Evolutionary conservation across 2,888 invertebrate species (phyloP).

Genomic region (Drosophila cracens): DNA sequence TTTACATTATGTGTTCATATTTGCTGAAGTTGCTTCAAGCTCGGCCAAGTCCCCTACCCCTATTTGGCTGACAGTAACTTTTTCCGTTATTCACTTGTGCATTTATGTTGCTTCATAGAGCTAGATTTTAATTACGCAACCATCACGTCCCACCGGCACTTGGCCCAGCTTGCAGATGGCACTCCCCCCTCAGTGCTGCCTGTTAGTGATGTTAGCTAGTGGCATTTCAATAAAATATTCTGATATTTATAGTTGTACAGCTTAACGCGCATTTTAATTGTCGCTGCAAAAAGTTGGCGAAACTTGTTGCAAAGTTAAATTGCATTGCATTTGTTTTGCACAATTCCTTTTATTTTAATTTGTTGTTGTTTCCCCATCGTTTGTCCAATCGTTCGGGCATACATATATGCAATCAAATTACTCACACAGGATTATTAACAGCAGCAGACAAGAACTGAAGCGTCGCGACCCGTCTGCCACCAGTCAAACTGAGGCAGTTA

Average conservation of each 20-base stretch:
- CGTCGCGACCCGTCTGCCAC: slow-evolving; percentile 10
- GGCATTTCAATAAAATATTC: slow-evolving; percentile 69
- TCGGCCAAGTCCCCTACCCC: slow-evolving; percentile 1
- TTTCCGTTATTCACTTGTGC: slow-evolving; percentile 33
- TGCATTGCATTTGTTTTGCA: slow-evolving; percentile 45
- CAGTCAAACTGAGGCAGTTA: slow-evolving; percentile 47
- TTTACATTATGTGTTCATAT: slow-evolving; percentile 64
- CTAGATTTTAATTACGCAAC: slow-evolving; percentile 69
- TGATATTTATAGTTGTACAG: slow-evolving; percentile 72
- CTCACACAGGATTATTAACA: slow-evolving; percentile 14
- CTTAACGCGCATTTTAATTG: slow-evolving; percentile 73
- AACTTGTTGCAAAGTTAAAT: slow-evolving; percentile 76
- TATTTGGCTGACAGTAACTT: slow-evolving; percentile 16
- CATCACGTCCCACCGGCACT: slow-evolving; percentile 29
- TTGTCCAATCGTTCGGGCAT: slow-evolving; percentile 15
- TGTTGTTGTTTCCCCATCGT: neutral
- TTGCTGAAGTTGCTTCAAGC: slow-evolving; percentile 24
- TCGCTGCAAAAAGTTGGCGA: slow-evolving; percentile 48
- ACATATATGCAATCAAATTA: slow-evolving; percentile 18
- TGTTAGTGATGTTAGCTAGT: slow-evolving; percentile 34
- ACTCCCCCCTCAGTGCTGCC: slow-evolving; percentile 1
- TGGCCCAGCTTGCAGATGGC: neutral
- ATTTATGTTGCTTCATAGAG: slow-evolving; percentile 59
- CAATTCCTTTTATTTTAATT: slow-evolving; percentile 1
- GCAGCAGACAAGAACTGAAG: slow-evolving; percentile 3